Percentiles rank a stretch among this genome's conserved stretches.
These are phyloP conservation scores for Caenorhabditis plicata DNA, from an alignment of 2,888 invertebrate genomes.

Conservation along the genomic window DNA sequence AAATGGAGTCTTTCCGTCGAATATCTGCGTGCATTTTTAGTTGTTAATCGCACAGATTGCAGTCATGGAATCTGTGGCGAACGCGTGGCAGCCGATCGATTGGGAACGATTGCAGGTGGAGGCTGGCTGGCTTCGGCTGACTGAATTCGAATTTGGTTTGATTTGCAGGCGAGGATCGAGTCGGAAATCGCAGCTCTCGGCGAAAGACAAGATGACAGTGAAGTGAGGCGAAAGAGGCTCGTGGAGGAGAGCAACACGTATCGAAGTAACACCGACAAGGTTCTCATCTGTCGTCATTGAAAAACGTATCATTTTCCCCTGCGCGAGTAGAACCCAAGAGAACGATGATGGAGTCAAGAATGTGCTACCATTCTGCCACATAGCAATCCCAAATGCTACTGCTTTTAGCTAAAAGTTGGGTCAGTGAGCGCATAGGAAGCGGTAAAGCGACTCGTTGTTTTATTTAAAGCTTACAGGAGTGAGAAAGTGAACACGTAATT, in stretches of 20 bases:
- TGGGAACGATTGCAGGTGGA: conserved; percentile 49
- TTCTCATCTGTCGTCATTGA: too few species aligned
- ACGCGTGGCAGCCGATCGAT: conserved; percentile 39
- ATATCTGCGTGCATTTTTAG: too few species aligned
- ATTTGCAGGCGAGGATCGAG: conserved; percentile 35
- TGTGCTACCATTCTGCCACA: too few species aligned
- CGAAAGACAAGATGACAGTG: conserved; percentile 36
- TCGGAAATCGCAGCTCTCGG: conserved; percentile 40
- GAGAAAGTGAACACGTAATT: too few species aligned
- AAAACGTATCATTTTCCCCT: too few species aligned
- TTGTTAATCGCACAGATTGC: too few species aligned
- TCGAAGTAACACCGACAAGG: conserved; percentile 44
- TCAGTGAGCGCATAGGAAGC: too few species aligned
- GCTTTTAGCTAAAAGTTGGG: too few species aligned
- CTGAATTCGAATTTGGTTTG: background rate
- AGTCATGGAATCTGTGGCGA: conserved; percentile 36
- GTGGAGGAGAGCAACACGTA: conserved; percentile 47
- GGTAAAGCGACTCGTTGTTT: too few species aligned
- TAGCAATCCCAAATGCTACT: too few species aligned
- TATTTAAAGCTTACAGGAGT: too few species aligned
- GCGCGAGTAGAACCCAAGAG: background rate
- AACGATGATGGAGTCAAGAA: background rate
- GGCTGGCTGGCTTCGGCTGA: background rate
- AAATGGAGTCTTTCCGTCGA: too few species aligned
- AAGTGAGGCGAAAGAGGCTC: conserved; percentile 24